A percentile compares a stretch with the other conserved stretches of the same genome.
These are phyloP conservation scores for Rotaria magnacalcarata DNA, from an alignment of 2,888 invertebrate genomes.

Conservation along the genomic window DNA sequence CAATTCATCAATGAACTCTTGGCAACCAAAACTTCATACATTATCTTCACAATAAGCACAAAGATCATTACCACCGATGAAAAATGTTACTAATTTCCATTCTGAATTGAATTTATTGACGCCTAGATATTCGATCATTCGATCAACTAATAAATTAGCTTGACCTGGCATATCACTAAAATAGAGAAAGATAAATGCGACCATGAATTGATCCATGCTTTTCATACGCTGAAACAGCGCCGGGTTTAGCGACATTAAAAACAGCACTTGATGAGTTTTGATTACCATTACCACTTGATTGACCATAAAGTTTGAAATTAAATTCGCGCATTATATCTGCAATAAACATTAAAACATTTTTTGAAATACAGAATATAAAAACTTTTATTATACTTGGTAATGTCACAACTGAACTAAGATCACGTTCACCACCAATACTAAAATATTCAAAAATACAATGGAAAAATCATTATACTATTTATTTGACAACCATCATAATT, in stretches of 20 bases:
- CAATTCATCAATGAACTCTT: background rate
- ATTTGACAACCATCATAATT: no score
- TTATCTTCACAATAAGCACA: slow-evolving; percentile 48
- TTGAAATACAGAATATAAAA: background rate
- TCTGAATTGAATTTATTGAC: slow-evolving; percentile 47
- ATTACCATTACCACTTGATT: slow-evolving; percentile 39
- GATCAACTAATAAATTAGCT: slow-evolving; percentile 47
- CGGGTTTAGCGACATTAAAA: slow-evolving; percentile 40
- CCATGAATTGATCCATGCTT: slow-evolving; percentile 46
- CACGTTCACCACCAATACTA: slow-evolving; percentile 52
- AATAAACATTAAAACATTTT: slow-evolving; percentile 33
- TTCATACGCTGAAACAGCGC: slow-evolving; percentile 40
- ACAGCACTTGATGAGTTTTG: background rate
- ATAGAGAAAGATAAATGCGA: background rate
- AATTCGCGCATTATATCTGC: slow-evolving; percentile 53
- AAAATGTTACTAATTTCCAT: slow-evolving; percentile 50
- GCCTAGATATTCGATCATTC: slow-evolving; percentile 38
- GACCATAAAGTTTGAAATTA: slow-evolving; percentile 53
- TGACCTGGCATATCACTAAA: slow-evolving; percentile 48
- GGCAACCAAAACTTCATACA: slow-evolving; percentile 42
- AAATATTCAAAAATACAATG: slow-evolving; percentile 38
- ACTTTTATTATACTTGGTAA: slow-evolving; percentile 51
- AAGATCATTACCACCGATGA: slow-evolving; percentile 50
- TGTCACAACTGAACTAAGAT: slow-evolving; percentile 49
- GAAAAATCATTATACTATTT: no score